These are phyloP conservation scores for Enteromius mattozi DNA, from an alignment of 2,797 vertebrate species.

Conservation along the genomic window DNA sequence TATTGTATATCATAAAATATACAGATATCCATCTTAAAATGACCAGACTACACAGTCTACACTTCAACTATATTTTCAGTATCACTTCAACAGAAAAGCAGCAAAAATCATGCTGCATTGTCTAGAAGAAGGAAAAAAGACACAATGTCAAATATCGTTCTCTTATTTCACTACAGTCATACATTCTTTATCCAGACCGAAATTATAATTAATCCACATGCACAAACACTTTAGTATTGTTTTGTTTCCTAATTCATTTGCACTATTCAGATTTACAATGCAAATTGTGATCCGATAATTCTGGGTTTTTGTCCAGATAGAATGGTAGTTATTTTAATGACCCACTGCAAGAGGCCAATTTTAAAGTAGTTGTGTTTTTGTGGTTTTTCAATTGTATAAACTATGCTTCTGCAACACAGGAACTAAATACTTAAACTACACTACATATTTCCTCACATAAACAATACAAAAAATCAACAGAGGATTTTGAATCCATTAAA, in stretches of 20 bases:
- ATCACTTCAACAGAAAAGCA: background rate
- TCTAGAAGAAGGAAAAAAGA: background rate
- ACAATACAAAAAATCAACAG: background rate
- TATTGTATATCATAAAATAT: background rate
- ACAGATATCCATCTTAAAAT: background rate
- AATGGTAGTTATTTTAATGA: conserved; percentile 1
- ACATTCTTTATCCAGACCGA: background rate
- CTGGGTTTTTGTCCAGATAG: background rate
- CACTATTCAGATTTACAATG: background rate
- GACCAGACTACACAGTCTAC: background rate
- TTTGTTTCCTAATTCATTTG: background rate
- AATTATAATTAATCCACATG: background rate
- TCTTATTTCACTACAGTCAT: background rate
- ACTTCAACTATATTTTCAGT: background rate
- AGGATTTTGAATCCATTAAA: conserved; percentile 2
- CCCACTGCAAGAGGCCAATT: background rate
- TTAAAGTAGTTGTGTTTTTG: background rate
- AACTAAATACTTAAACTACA: background rate
- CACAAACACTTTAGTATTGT: background rate
- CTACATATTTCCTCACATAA: background rate
- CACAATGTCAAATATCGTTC: background rate
- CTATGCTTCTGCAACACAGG: background rate
- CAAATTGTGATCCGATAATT: background rate
- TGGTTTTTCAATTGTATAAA: background rate
- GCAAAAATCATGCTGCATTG: background rate